Base-by-base conservation (phyloP, 1,140 invertebrate species). In the Drusus annulatus region DNA sequence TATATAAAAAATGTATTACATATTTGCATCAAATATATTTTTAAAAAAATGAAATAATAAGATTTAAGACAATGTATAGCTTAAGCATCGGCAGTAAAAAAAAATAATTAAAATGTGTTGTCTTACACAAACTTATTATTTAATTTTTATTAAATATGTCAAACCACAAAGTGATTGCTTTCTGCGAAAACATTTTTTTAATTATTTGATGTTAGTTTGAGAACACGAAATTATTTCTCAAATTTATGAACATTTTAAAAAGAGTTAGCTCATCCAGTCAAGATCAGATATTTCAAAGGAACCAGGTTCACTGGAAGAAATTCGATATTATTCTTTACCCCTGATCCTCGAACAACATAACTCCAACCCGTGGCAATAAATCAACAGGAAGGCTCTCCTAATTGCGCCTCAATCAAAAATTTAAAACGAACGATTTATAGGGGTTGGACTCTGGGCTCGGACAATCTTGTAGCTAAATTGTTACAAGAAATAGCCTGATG, bases 321-420 rank as follows among this genome's bases (percentile, higher is more conserved):
- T 3, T 10, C 58, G 23, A 5, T 60, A 23, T 23, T 19, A 60
- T 19, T 73, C 52, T 52, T 51, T 45, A 73, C 51, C 63, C 69
- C 69, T 51, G 54, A 76, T 51, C 50, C 69, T 56, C 68, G 23
- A 52, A 50, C 23, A 81, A 74, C 68, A 78, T 68, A 69, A 19
- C 51, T 54, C 7, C 23, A 50, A 78, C 73, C 68, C 69, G 50
- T 50, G 28, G 80, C 23, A 68, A 81, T 81, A 81, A 81, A 81
- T 81, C 80, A 78, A 62, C 60, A 56, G 54, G 28, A 25, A 15
- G 69, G 4, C 23, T 6, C 52, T n/a, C 50, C 76, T 81, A 81
- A 81, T 81, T 81, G 76, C 52, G 80, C 71, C 76, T 81, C 80
- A 81, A 81, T 81, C 80, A 81, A 81, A 81, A 81, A 81, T 81